phyloP scores from a whole-genome alignment of 1,140 invertebrate species.

The Bombyx mori region ASM3026992v2 NC_085113.1:10253001-10253500 shows the following conservation, averaged over 20 bases:
- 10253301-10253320: slow-evolving; percentile 8
- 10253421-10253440: slow-evolving; percentile 4
- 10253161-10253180: neutral
- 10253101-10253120: slow-evolving; percentile 1
- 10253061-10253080: neutral
- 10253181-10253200: neutral
- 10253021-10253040: slow-evolving; percentile 3
- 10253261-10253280: too few relatives aligned
- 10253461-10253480: slow-evolving; percentile 1
- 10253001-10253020: slow-evolving; percentile 1
- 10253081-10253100: neutral
- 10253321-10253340: slow-evolving; percentile 7
- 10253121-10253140: slow-evolving; percentile 1
- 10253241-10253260: too few relatives aligned
- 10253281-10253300: slow-evolving; percentile 3
- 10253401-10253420: slow-evolving; percentile 3
- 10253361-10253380: neutral
- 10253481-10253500: neutral
- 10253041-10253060: slow-evolving; percentile 5
- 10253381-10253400: too few relatives aligned
- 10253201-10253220: neutral
- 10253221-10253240: slow-evolving; percentile 3
- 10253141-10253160: slow-evolving; percentile 2
- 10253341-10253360: neutral
- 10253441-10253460: slow-evolving; percentile 1